Evolutionary conservation across 2,888 invertebrate species (phyloP).

Genomic region (Phytoseiulus persimilis): DNA sequence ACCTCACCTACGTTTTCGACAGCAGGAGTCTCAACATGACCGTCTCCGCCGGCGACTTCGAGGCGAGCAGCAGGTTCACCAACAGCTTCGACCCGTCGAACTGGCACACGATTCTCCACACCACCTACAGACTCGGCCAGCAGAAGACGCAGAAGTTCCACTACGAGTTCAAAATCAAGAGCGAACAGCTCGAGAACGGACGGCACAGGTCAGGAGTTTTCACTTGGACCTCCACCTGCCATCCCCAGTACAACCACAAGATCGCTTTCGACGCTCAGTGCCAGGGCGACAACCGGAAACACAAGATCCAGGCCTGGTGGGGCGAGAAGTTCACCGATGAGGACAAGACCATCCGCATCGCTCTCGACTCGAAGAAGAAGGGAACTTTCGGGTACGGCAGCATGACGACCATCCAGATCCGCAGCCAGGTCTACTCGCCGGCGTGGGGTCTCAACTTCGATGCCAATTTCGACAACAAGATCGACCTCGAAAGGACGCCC

Average conservation of each 20-base stretch:
- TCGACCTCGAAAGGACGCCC: constrained; percentile 17
- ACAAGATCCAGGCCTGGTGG: constrained; percentile 34
- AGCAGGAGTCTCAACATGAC: not conserved
- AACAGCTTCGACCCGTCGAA: not conserved
- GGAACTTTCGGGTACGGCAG: constrained; percentile 5
- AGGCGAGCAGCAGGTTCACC: not conserved
- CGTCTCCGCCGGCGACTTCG: not conserved
- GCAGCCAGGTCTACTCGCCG: constrained; percentile 19
- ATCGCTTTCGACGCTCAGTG: not conserved
- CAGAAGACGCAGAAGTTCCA: not conserved
- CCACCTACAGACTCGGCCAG: not conserved
- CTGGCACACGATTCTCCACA: not conserved
- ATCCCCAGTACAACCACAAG: constrained; percentile 25
- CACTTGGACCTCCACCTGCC: constrained; percentile 21
- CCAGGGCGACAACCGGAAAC: not conserved
- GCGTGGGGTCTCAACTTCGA: constrained; percentile 16
- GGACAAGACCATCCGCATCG: not conserved
- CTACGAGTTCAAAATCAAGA: constrained; percentile 15
- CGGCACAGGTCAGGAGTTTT: not conserved
- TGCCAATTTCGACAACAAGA: constrained; percentile 16
- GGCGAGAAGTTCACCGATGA: constrained; percentile 31
- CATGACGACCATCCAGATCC: constrained; percentile 25
- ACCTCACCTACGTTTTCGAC: not conserved
- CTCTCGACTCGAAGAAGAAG: constrained; percentile 8
- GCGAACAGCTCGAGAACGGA: not conserved